Percentiles rank a stretch among this genome's conserved stretches.
These are phyloP conservation scores for Spondyliosoma cantharus DNA, from an alignment of 2,797 vertebrate genomes.

Conservation along the genomic window DNA sequence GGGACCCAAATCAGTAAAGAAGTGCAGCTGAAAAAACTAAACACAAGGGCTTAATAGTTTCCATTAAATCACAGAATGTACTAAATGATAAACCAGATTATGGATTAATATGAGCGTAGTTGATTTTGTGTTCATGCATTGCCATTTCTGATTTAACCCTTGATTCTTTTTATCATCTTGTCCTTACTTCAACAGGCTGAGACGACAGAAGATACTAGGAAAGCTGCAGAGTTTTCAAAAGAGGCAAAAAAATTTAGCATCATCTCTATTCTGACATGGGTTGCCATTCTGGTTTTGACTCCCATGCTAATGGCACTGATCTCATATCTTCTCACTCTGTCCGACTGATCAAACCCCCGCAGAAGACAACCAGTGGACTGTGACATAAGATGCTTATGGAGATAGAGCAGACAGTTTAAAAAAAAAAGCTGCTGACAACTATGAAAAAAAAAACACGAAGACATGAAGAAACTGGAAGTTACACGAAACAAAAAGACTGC, in stretches of 20 bases:
- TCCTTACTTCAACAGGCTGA: constrained; percentile 77
- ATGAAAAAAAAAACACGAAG: not conserved
- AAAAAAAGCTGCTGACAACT: not conserved
- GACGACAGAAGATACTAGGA: constrained; percentile 22
- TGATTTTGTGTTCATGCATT: fast-evolving
- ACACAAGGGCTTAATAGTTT: not conserved
- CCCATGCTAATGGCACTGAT: constrained; percentile 75
- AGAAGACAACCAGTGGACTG: not conserved
- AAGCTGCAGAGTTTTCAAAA: constrained; percentile 36
- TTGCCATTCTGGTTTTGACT: constrained; percentile 63
- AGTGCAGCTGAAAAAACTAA: too few species aligned
- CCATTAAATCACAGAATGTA: not conserved
- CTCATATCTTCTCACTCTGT: constrained; percentile 83
- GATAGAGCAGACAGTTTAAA: not conserved
- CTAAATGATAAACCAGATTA: not conserved
- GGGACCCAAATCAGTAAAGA: too few species aligned
- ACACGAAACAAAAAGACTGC: not conserved
- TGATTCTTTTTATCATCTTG: not conserved
- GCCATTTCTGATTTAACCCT: not conserved
- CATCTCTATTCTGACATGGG: constrained; percentile 75
- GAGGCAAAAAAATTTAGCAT: constrained; percentile 73
- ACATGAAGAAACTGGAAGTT: constrained; percentile 12
- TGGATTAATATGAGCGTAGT: not conserved
- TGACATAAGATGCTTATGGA: constrained; percentile 1
- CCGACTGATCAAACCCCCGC: constrained; percentile 72